These are phyloP conservation scores for Lamellibrachia columna DNA, from an alignment of 2,888 invertebrate genomes.

Conservation along the genomic window DNA sequence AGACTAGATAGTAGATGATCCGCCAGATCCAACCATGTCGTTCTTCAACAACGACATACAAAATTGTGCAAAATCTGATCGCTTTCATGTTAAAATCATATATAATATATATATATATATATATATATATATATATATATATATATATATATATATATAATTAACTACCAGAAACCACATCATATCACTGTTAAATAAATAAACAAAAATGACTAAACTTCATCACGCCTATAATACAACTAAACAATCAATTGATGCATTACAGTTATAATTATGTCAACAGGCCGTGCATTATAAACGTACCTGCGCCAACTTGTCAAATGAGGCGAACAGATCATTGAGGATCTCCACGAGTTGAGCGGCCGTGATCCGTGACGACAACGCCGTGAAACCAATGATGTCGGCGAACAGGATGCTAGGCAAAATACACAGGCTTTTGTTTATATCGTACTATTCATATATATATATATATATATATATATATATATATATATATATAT, in stretches of 20 bases:
- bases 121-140: background rate
- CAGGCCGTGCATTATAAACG: constrained; percentile 38
- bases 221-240: no score
- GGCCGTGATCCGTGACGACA: constrained; percentile 78
- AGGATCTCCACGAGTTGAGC: constrained; percentile 93
- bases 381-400: constrained; percentile 96
- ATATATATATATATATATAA: background rate
- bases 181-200: no score
- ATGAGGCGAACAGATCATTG: constrained; percentile 92
- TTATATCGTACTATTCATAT: background rate
- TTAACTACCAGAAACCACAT: no score
- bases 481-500: background rate
- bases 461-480: background rate
- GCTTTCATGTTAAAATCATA: no score
- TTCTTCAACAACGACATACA: no score
- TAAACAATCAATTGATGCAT: no score
- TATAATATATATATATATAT: background rate
- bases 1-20: no score
- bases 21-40: no score
- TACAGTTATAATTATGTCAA: background rate
- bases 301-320: constrained; percentile 81
- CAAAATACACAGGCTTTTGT: background rate
- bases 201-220: no score
- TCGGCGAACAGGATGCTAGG: constrained; percentile 92
- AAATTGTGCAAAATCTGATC: no score